Evolutionary conservation across 2,888 invertebrate genomes (phyloP), one percentile per base, ranked within the genome.

Genomic region (Apotomis betuletana): DNA sequence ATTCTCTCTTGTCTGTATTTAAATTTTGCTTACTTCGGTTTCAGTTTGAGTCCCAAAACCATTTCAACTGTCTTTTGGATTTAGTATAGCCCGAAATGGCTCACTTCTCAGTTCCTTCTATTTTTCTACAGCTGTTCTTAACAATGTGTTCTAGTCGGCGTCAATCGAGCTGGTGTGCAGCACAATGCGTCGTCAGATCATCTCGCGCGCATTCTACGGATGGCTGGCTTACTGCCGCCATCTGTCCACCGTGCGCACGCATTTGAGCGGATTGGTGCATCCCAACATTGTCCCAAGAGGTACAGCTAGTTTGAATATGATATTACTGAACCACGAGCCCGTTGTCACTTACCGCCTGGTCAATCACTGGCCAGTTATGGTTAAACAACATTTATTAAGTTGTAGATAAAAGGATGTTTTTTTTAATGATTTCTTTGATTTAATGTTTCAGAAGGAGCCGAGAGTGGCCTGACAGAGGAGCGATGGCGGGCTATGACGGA

Each of bases 181-280:
- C 85, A 98, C 98, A 0, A 99, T 99, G 98, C 96, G 97, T 74
- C 95, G 97, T 10, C 98, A 99, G 91, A 98, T 99, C 73, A 97
- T 98, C 77, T 98, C 98, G 0, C 94, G 99, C 73, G 99, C 99
- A 12, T 99, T 99, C 90, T 98, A 98, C 86, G 99, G 99, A 63
- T 99, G 98, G 99, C 92, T 98, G 74, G 98, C 98, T 0, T 98
- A 99, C 86, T 98, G 98, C 83, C 94, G 98, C 15, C 98, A 99
- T 83, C 92, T 99, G 81, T 96, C 97, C 51, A 99, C 98, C 0
- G 98, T 99, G 0, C 92, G 98, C 58, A 98, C 97, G 0, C 99
- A 99, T 90, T 94, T 99, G 13, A 97, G 98, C 46, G 98, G 98
- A 0, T 92, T 99, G 15, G 97, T 99, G 0, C 95, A 97, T 85